Evolutionary conservation across 1,140 invertebrate species (phyloP).

Genomic region (Holotrichia oblita): DNA sequence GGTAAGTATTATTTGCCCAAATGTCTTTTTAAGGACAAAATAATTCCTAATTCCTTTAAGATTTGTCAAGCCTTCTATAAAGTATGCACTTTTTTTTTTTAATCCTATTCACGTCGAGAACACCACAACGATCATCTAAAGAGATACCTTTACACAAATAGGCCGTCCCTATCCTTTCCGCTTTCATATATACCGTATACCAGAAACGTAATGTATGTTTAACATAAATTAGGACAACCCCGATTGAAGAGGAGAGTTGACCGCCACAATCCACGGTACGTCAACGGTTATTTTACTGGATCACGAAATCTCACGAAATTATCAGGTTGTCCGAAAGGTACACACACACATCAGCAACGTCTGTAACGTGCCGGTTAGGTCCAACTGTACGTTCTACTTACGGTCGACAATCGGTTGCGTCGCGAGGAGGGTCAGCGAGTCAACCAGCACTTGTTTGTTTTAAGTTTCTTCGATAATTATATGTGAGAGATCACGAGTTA

Average conservation of each 20-base stretch:
- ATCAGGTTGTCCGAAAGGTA: conserved; percentile 20
- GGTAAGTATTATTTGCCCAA: too few species aligned
- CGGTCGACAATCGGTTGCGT: conserved; percentile 20
- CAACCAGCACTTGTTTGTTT: conserved; percentile 59
- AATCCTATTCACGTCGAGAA: too few species aligned
- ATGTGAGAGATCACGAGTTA: conserved; percentile 56
- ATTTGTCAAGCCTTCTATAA: too few species aligned
- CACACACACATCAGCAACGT: too few species aligned
- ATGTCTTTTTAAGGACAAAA: too few species aligned
- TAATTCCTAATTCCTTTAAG: too few species aligned
- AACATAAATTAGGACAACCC: conserved; percentile 39
- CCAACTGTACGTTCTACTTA: conserved; percentile 5
- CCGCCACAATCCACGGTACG: conserved; percentile 2
- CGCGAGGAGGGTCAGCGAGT: conserved; percentile 52
- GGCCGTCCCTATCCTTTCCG: neutral
- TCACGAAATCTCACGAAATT: conserved; percentile 38
- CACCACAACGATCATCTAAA: too few species aligned
- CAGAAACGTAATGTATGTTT: conserved; percentile 10
- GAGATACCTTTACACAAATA: too few species aligned
- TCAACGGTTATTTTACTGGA: conserved; percentile 34
- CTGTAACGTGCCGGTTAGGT: too few species aligned
- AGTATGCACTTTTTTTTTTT: too few species aligned
- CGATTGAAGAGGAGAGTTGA: conserved; percentile 7
- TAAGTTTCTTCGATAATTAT: conserved; percentile 60
- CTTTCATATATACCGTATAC: neutral